phyloP scores from a whole-genome alignment of 1,140 invertebrate genomes.

The Caenorhabditis tropicalis region DNA sequence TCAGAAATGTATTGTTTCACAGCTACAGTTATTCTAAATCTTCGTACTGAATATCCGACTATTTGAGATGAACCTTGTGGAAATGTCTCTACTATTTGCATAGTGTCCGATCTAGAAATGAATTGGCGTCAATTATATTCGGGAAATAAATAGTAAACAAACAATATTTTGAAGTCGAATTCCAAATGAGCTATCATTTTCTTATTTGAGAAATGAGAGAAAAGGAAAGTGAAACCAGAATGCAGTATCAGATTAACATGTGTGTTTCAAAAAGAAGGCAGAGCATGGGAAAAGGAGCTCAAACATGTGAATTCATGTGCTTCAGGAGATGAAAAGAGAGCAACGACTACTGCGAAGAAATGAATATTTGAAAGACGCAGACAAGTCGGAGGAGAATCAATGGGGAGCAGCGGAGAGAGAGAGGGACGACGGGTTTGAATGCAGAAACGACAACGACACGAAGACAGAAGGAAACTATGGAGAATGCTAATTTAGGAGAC shows the following conservation, averaged over 20 bases:
- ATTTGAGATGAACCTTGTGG: too few species aligned
- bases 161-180: background rate
- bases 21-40: too few species aligned
- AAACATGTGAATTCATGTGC: slow-evolving; percentile 8
- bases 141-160: background rate
- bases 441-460: background rate
- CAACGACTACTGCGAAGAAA: slow-evolving; percentile 11
- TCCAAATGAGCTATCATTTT: background rate
- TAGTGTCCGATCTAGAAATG: background rate
- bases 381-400: background rate
- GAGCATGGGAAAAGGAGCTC: slow-evolving; percentile 15
- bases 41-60: too few species aligned
- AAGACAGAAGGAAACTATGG: background rate
- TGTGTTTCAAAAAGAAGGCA: background rate
- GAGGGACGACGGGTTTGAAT: background rate
- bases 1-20: too few species aligned
- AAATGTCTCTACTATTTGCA: too few species aligned
- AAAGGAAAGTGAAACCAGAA: background rate
- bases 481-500: slow-evolving; percentile 24
- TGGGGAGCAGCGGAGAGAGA: slow-evolving; percentile 1
- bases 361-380: background rate
- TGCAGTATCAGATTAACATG: slow-evolving; percentile 20
- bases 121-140: background rate
- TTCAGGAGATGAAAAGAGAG: background rate
- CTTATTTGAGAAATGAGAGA: background rate